Conservation (phyloP, 2,888 invertebrate species). For the Dimorphilus gyrociliatus region DNA sequence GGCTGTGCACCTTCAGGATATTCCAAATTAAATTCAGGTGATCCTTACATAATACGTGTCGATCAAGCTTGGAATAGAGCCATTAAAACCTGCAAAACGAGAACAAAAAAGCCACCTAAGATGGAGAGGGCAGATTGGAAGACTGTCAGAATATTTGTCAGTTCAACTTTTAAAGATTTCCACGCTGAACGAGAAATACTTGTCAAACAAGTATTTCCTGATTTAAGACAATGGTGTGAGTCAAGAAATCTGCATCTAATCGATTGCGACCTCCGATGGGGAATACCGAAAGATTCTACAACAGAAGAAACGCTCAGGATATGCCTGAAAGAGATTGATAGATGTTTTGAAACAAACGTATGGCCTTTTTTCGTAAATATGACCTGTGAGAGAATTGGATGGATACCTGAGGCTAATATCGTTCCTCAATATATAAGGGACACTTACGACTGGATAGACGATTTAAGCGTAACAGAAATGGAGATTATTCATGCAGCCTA, state of each 20-base stretch:
- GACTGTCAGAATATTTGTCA: slow-evolving; percentile 32
- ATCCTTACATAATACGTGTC: too few species aligned
- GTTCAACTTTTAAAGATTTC: slow-evolving; percentile 36
- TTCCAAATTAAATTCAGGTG: too few species aligned
- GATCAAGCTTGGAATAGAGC: too few species aligned
- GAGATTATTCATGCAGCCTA: slow-evolving; percentile 18
- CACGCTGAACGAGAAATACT: slow-evolving; percentile 31
- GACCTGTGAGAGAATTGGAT: slow-evolving; percentile 14
- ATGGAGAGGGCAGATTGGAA: slow-evolving; percentile 22
- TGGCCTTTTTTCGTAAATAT: slow-evolving; percentile 7
- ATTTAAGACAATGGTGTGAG: slow-evolving; percentile 18
- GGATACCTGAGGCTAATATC: slow-evolving; percentile 13
- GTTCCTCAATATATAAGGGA: slow-evolving; percentile 10
- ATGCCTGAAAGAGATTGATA: slow-evolving; percentile 12
- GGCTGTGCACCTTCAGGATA: too few species aligned
- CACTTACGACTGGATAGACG: slow-evolving; percentile 14
- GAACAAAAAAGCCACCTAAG: too few species aligned
- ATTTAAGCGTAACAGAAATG: slow-evolving; percentile 18
- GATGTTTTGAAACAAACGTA: slow-evolving; percentile 11
- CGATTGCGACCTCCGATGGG: slow-evolving; percentile 22
- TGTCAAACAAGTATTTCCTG: slow-evolving; percentile 25
- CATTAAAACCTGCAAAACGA: too few species aligned
- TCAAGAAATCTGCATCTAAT: slow-evolving; percentile 13
- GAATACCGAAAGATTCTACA: slow-evolving; percentile 12
- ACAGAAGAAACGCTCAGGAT: slow-evolving; percentile 10